A percentile compares a stretch with the other conserved stretches of the same genome.
These are phyloP conservation scores for Schizopygopsis pylzovi DNA, from an alignment of 2,797 vertebrate genomes.

Conservation along the genomic window DNA sequence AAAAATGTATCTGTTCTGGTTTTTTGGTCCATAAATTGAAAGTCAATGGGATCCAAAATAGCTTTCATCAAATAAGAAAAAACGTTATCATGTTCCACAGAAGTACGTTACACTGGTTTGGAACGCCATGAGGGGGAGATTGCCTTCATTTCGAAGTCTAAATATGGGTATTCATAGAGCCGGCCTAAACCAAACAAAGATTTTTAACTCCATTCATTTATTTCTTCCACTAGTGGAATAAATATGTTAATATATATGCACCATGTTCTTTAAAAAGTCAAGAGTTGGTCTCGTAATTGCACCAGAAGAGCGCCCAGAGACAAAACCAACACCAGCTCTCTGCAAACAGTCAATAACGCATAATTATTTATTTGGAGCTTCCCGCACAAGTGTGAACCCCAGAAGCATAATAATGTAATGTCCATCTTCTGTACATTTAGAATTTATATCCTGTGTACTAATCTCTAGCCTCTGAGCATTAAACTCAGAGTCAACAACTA, in stretches of 20 bases:
- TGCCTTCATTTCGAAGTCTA: neutral
- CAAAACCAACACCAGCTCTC: slow-evolving; percentile 13
- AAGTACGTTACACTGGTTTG: neutral
- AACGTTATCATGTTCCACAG: neutral
- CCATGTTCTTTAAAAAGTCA: slow-evolving; percentile 4
- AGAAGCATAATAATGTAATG: slow-evolving; percentile 11
- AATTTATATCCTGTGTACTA: slow-evolving; percentile 15
- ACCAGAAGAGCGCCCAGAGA: neutral
- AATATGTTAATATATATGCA: neutral
- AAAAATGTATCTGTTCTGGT: neutral
- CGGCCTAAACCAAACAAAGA: neutral
- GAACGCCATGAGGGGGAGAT: neutral
- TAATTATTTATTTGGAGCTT: slow-evolving; percentile 28
- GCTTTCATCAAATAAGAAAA: neutral
- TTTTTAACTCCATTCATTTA: neutral
- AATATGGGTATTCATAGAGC: neutral
- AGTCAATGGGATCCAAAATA: neutral
- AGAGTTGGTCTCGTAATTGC: slow-evolving; percentile 19
- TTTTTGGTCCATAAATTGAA: neutral
- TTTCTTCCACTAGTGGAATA: slow-evolving; percentile 8
- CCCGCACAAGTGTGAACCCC: neutral
- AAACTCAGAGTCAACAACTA: slow-evolving; percentile 67
- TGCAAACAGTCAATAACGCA: slow-evolving; percentile 7
- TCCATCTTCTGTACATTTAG: slow-evolving; percentile 4
- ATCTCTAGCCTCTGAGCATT: slow-evolving; percentile 29